A percentile compares a stretch with the other conserved stretches of the same genome.
Conservation (phyloP, 2,113 vertebrate species). For the Aix galericulata region DNA sequence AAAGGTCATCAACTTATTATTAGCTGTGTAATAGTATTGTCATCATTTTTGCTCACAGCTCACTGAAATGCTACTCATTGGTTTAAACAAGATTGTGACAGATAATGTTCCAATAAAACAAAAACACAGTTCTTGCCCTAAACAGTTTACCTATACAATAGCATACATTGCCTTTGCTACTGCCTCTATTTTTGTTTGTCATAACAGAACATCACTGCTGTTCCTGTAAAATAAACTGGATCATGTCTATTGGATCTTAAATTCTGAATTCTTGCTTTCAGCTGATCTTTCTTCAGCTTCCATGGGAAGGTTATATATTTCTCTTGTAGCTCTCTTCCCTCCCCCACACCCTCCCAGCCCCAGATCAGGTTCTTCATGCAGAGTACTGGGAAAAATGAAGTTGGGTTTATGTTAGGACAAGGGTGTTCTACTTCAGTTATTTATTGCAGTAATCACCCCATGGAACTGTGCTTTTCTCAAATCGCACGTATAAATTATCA, state of each 20-base stretch:
- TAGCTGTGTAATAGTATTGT: background rate
- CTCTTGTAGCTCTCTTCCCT: background rate
- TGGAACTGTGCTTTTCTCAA: constrained; percentile 44
- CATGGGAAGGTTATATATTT: background rate
- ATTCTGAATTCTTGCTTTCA: background rate
- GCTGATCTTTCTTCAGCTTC: background rate
- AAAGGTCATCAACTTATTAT: constrained; percentile 40
- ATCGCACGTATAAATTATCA: constrained; percentile 56
- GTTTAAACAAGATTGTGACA: constrained; percentile 35
- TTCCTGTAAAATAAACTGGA: background rate
- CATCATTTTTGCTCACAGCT: constrained; percentile 22
- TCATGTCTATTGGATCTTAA: background rate
- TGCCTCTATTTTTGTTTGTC: constrained; percentile 26
- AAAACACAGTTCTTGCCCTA: constrained; percentile 50
- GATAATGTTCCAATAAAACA: constrained; percentile 63
- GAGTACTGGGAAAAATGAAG: constrained; percentile 10
- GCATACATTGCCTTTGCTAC: constrained; percentile 28
- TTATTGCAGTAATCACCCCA: constrained; percentile 64
- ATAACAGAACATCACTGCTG: background rate
- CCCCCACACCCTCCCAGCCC: background rate
- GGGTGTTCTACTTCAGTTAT: constrained; percentile 57
- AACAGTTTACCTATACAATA: constrained; percentile 40
- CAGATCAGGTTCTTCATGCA: background rate
- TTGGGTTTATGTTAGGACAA: constrained; percentile 58
- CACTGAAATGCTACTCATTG: background rate